Conservation (phyloP, 2,888 invertebrate genomes). For the Hermodice carunculata region DNA sequence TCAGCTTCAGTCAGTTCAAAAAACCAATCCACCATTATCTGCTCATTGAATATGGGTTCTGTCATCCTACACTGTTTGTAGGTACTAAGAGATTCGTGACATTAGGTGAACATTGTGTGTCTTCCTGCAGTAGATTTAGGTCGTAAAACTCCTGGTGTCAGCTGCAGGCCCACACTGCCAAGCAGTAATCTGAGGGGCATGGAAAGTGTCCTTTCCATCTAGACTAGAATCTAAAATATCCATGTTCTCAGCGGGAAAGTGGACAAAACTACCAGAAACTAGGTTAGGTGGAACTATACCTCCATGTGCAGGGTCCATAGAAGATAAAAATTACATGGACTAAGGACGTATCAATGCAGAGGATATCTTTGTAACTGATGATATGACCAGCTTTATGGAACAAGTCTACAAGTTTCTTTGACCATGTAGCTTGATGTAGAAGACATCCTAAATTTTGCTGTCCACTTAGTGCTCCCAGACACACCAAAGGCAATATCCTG, state of each 20-base stretch:
- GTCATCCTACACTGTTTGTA: too few relatives aligned
- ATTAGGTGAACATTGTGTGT: too few relatives aligned
- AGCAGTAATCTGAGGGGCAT: neutral
- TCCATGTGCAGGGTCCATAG: neutral
- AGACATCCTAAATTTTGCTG: conserved; percentile 3
- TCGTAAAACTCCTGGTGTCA: too few relatives aligned
- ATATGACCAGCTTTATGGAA: conserved; percentile 5
- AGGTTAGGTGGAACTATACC: neutral
- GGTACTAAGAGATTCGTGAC: too few relatives aligned
- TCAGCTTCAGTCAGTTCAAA: too few relatives aligned
- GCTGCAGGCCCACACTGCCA: conserved; percentile 3
- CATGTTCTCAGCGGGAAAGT: conserved; percentile 6
- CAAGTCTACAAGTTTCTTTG: neutral
- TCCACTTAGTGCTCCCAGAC: neutral
- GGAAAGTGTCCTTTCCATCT: conserved; percentile 10
- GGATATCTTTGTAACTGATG: neutral
- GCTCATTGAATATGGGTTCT: too few relatives aligned
- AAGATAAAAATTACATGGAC: neutral
- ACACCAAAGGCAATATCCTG: neutral
- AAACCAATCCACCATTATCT: too few relatives aligned
- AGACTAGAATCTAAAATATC: conserved; percentile 2
- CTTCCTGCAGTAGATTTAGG: too few relatives aligned
- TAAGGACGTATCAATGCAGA: neutral
- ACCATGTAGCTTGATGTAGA: conserved; percentile 3
- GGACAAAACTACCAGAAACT: conserved; percentile 1